Percentiles rank a stretch among this genome's conserved stretches.
Evolutionary conservation across 2,888 invertebrate species (phyloP).

Genomic region (Ophion ventricosus): DNA sequence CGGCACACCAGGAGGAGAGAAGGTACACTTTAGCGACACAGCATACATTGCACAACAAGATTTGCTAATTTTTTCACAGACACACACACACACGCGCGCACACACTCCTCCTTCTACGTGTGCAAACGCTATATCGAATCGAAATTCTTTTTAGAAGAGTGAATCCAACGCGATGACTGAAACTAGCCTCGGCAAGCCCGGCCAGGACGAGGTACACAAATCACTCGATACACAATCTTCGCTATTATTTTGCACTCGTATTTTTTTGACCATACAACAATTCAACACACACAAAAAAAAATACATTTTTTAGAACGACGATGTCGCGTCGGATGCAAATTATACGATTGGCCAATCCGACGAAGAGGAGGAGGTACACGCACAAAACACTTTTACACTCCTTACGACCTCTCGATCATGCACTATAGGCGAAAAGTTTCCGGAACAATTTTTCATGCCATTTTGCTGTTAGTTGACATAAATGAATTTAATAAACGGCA

Average conservation of each 20-base stretch:
- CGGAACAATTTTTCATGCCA: too few species aligned
- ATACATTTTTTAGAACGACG: conserved; percentile 68
- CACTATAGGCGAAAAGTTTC: too few species aligned
- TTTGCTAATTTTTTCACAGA: conserved; percentile 32
- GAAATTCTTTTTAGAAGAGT: conserved; percentile 65
- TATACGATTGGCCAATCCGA: conserved; percentile 71
- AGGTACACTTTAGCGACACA: conserved; percentile 68
- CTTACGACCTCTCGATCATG: neutral
- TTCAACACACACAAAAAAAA: conserved; percentile 11
- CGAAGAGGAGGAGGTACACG: conserved; percentile 71
- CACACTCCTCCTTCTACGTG: neutral
- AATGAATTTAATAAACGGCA: too few species aligned
- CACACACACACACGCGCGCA: too few species aligned
- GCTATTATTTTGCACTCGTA: conserved; percentile 33
- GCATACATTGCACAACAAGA: neutral
- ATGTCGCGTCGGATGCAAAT: conserved; percentile 71
- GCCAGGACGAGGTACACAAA: conserved; percentile 72
- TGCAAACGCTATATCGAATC: conserved; percentile 3
- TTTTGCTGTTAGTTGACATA: too few species aligned
- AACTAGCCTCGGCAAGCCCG: conserved; percentile 69
- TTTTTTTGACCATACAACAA: conserved; percentile 4
- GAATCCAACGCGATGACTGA: conserved; percentile 65
- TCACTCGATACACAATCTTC: conserved; percentile 10
- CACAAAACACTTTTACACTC: conserved; percentile 10
- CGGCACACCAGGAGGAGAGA: conserved; percentile 70